Percentiles rank a stretch among this genome's conserved stretches.
These are phyloP conservation scores for Drosophila melanogaster DNA, from an alignment of 1,140 invertebrate genomes.

Conservation along the genomic window DNA sequence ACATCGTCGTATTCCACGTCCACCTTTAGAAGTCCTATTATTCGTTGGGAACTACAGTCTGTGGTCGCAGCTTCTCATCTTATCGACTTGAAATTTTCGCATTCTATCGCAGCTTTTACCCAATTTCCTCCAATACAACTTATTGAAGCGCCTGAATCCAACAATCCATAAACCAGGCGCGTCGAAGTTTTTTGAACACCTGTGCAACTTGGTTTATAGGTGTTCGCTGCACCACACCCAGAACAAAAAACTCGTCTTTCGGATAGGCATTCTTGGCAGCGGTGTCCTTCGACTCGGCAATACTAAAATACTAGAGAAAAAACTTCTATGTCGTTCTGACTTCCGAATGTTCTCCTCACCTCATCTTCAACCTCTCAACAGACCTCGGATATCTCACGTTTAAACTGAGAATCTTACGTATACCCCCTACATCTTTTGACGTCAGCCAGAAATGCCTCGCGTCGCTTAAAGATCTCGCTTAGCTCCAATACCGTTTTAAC, in stretches of 20 bases:
- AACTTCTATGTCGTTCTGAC: neutral
- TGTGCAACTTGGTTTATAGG: neutral
- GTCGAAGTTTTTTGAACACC: neutral
- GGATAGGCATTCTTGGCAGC: neutral
- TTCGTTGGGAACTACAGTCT: neutral
- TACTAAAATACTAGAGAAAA: conserved; percentile 5
- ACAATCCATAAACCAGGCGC: too few species aligned
- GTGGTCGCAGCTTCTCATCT: neutral
- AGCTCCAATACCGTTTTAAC: neutral
- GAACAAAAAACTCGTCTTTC: neutral
- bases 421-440: neutral
- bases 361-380: conserved; percentile 15
- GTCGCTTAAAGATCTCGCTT: conserved; percentile 4
- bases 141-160: neutral
- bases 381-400: conserved; percentile 63
- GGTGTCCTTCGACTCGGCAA: neutral
- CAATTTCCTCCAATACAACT: neutral
- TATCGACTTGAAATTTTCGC: neutral
- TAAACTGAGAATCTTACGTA: neutral
- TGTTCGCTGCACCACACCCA: neutral
- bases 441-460: conserved; percentile 4
- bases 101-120: neutral
- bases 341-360: neutral
- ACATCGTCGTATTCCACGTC: neutral
- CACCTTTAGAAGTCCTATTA: neutral